phyloP scores from a whole-genome alignment of 2,797 vertebrate genomes.

The Sus cebifrons region DNA sequence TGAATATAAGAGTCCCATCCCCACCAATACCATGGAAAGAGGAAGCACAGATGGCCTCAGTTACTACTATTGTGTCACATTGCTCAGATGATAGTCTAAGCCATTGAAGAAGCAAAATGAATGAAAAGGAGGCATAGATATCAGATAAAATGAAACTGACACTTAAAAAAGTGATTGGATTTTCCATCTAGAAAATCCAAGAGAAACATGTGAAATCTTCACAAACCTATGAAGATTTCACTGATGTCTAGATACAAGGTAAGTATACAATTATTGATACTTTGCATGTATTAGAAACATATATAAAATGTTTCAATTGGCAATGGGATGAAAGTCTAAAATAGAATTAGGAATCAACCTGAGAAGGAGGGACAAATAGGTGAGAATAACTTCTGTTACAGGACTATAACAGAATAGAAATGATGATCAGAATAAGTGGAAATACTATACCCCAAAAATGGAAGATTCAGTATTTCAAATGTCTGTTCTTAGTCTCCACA shows the following conservation, averaged over 20 bases:
- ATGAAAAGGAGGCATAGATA: not conserved
- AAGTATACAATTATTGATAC: not conserved
- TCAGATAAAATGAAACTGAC: not conserved
- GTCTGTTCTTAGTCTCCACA: not conserved
- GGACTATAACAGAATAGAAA: too few species aligned
- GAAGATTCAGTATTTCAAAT: not conserved
- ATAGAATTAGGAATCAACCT: not conserved
- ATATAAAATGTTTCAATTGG: not conserved
- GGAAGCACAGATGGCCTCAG: not conserved
- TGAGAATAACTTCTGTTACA: not conserved
- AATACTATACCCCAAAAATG: too few species aligned
- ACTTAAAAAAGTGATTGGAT: too few species aligned
- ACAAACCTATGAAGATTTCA: not conserved
- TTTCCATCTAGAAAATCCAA: not conserved
- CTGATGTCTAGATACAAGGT: not conserved
- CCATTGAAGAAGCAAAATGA: not conserved
- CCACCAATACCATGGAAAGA: not conserved
- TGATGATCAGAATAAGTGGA: too few species aligned
- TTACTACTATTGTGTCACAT: not conserved
- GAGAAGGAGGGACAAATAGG: not conserved
- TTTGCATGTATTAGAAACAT: not conserved
- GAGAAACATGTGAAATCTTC: not conserved
- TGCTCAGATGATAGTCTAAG: not conserved
- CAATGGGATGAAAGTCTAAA: not conserved
- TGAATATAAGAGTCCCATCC: not conserved